Percentiles rank a stretch among this genome's conserved stretches.
phyloP scores from a whole-genome alignment of 2,888 invertebrate genomes.

The Drosophila crucigera region DNA sequence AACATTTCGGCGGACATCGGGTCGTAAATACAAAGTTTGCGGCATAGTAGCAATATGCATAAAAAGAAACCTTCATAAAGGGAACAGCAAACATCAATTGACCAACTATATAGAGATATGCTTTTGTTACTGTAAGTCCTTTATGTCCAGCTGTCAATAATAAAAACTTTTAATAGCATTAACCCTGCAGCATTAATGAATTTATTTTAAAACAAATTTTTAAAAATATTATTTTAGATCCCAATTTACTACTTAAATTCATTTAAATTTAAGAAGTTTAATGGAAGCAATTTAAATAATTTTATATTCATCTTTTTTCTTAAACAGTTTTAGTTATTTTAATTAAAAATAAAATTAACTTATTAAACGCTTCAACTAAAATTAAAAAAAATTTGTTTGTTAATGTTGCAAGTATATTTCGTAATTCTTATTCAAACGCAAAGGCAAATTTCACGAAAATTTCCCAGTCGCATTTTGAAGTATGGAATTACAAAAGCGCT shows the following conservation, averaged over 20 bases:
- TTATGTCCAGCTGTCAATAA: neutral
- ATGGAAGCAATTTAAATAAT: no score
- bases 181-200: neutral
- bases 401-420: neutral
- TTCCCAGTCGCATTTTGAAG: neutral
- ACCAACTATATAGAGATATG: neutral
- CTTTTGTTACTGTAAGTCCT: neutral
- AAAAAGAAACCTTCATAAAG: constrained; percentile 9
- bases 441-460: neutral
- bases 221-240: neutral
- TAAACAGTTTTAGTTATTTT: neutral
- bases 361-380: neutral
- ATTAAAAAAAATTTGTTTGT: neutral
- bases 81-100: constrained; percentile 1
- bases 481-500: neutral
- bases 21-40: constrained; percentile 36
- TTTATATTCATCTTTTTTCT: neutral
- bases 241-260: neutral
- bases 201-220: neutral
- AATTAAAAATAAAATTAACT: neutral
- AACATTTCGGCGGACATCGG: constrained; percentile 9
- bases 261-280: neutral
- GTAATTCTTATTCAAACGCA: neutral
- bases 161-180: neutral
- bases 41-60: constrained; percentile 2